Evolutionary conservation across 2,888 invertebrate genomes (phyloP), one percentile per base, ranked within the genome.

Genomic region (Heliconius sara): DNA sequence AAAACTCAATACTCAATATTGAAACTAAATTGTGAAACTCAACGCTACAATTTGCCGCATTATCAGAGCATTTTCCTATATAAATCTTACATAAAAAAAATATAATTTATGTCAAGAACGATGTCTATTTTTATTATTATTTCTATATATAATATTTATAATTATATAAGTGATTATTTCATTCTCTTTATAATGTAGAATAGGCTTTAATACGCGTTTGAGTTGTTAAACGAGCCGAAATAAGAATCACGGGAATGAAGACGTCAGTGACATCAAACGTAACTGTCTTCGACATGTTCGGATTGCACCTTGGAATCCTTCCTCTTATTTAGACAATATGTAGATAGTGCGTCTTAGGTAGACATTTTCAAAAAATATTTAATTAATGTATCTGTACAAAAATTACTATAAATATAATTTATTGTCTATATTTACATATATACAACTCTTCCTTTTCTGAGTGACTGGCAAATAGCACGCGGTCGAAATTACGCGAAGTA

Each of bases 251-350:
- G 83, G 86, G 87, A 90, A 89, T 90, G 87, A 88, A 91, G 88
- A 88, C 88, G 89, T 90, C 90, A 88, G 84, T 90, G 90, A 89
- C 89, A 87, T 88, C 86, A 85, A 87, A 86, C 83, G 85, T 89
- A 90, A 91, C 87, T 88, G 88, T 89, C 87, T 90, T 90, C 84
- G 92, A 91, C 91, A 88, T 84, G 84, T 88, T 87, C 81, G 79
- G 84, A 87, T 86, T 87, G 87, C 86, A 85, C 83, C 85, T 82
- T 84, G 82, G 84, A 83, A 79, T 87, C 82, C 86, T 85, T 84
- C 85, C 81, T 85, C 84, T 85, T 86, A 84, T 85, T 86, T 81
- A 84, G 74, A 76, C 22, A 27, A 79, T 77, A 57, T 57, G 57
- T 57, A 34, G n/a, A 72, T 57, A 72, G 22, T 65, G 10, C 22